These are phyloP conservation scores for Myiagra hebetior DNA, from an alignment of 2,113 vertebrate genomes.

Conservation along the genomic window DNA sequence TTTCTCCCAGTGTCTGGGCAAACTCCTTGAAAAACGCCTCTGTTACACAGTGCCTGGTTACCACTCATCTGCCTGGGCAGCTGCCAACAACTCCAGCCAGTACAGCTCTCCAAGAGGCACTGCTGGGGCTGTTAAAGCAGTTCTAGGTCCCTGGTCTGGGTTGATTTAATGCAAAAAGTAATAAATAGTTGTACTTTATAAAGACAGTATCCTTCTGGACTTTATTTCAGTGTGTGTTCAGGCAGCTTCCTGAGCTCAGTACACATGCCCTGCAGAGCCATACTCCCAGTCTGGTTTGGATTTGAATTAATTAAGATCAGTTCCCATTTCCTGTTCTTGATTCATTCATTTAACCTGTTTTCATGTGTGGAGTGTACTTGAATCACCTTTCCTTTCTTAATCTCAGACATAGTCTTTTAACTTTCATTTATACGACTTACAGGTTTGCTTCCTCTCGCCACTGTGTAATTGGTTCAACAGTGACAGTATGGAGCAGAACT, in stretches of 20 bases:
- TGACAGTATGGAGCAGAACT: background rate
- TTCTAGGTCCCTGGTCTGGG: background rate
- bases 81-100: background rate
- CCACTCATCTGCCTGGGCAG: background rate
- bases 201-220: background rate
- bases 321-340: slow-evolving; percentile 1
- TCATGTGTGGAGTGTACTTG: background rate
- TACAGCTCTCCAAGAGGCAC: background rate
- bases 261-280: background rate
- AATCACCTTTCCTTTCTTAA: background rate
- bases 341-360: background rate
- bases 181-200: background rate
- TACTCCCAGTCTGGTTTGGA: background rate
- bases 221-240: background rate
- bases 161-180: background rate
- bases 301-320: slow-evolving; percentile 9
- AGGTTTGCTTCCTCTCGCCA: background rate
- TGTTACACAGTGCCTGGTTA: background rate
- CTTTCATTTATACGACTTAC: background rate
- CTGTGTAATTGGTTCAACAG: background rate
- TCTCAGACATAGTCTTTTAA: background rate
- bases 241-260: background rate
- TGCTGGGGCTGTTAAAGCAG: background rate
- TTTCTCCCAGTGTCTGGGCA: background rate
- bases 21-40: background rate